A percentile compares a stretch with the other conserved stretches of the same genome.
phyloP scores from a whole-genome alignment of 2,888 invertebrate genomes.

The Sericinus montela region DNA sequence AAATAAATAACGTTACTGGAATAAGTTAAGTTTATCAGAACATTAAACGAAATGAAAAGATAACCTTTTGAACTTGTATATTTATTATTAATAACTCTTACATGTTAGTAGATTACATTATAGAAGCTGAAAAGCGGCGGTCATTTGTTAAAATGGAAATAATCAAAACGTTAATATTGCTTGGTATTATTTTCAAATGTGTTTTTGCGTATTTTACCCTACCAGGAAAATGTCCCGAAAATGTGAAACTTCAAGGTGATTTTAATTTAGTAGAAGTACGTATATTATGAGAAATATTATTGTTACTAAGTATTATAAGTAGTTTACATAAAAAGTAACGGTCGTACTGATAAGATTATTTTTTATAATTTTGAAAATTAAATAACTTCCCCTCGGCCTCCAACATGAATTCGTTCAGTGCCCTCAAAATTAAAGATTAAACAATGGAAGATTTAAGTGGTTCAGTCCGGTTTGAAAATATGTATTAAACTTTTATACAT shows the following conservation, averaged over 20 bases:
- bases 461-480: too few species aligned
- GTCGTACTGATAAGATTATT: too few species aligned
- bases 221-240: constrained; percentile 56
- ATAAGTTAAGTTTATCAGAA: too few species aligned
- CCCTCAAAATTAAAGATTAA: too few species aligned
- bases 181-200: constrained; percentile 29
- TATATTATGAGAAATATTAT: constrained; percentile 18
- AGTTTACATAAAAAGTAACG: too few species aligned
- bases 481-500: too few species aligned
- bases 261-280: constrained; percentile 56
- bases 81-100: constrained; percentile 5
- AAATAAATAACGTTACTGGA: too few species aligned
- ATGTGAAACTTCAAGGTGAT: constrained; percentile 45
- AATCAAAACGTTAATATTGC: constrained; percentile 32
- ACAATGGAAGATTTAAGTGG: too few species aligned
- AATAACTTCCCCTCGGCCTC: too few species aligned
- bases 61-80: constrained; percentile 15
- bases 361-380: too few species aligned
- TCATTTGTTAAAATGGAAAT: constrained; percentile 33
- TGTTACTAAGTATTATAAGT: too few species aligned
- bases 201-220: constrained; percentile 52
- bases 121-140: constrained; percentile 1
- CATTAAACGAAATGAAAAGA: not conserved
- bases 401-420: too few species aligned
- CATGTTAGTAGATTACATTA: not conserved